Evolutionary conservation across 2,113 vertebrate genomes (phyloP).

Genomic region (Cnemophilus loriae): DNA sequence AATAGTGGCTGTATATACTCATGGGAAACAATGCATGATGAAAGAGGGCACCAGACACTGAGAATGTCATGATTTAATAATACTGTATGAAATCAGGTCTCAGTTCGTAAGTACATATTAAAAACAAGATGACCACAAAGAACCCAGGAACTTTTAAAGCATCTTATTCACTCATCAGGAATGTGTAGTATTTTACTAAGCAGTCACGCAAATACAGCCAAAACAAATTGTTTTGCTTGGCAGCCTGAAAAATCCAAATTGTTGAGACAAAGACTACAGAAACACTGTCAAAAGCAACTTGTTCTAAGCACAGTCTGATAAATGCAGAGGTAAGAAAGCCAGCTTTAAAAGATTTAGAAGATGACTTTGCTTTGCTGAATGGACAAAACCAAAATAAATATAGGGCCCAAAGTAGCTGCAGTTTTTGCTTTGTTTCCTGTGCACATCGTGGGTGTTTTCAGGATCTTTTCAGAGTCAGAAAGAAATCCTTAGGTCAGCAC

Average conservation of each 20-base stretch:
- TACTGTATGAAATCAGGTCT: background rate
- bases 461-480: background rate
- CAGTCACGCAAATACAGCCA: slow-evolving; percentile 35
- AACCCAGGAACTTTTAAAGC: slow-evolving; percentile 25
- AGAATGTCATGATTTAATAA: background rate
- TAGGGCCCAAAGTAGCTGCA: background rate
- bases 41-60: background rate
- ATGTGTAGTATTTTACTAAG: slow-evolving; percentile 67
- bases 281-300: background rate
- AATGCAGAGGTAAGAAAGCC: background rate
- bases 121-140: slow-evolving; percentile 62
- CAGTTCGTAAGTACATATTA: slow-evolving; percentile 10
- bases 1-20: background rate
- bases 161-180: slow-evolving; percentile 68
- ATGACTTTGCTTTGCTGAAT: slow-evolving; percentile 25
- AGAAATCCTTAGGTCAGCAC: slow-evolving; percentile 4
- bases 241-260: slow-evolving; percentile 22
- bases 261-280: slow-evolving; percentile 44
- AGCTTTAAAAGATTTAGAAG: background rate
- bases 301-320: background rate
- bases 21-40: background rate
- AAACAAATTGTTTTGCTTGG: slow-evolving; percentile 69
- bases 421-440: background rate
- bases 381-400: slow-evolving; percentile 27
- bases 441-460: background rate